A percentile compares a stretch with the other conserved stretches of the same genome.
Evolutionary conservation across 2,113 vertebrate genomes (phyloP).

Genomic region (Onychostruthus taczanowskii): DNA sequence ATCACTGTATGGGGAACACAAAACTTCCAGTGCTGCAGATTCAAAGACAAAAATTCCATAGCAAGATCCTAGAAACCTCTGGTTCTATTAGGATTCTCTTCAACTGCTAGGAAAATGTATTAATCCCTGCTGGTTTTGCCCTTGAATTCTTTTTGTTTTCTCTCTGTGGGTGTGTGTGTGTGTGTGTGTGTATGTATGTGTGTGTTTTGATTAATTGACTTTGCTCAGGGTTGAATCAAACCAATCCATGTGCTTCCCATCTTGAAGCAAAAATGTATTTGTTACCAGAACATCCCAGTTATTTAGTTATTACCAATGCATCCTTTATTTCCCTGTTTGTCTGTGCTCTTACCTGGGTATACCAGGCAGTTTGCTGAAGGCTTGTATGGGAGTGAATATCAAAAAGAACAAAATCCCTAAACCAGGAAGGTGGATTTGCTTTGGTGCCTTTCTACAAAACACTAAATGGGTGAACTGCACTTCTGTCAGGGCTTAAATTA

Average conservation of each 20-base stretch:
- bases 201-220: slow-evolving; percentile 15
- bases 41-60: slow-evolving; percentile 40
- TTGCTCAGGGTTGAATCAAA: background rate
- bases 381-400: background rate
- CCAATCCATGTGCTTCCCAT: background rate
- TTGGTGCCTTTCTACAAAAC: background rate
- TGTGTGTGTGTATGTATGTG: background rate
- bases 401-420: background rate
- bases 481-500: background rate
- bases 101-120: background rate
- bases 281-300: background rate
- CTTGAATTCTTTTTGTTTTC: background rate
- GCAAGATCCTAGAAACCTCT: background rate
- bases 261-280: background rate
- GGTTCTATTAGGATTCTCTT: background rate
- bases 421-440: slow-evolving; percentile 4
- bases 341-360: background rate
- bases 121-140: background rate
- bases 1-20: slow-evolving; percentile 22
- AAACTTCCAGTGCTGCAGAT: background rate
- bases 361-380: background rate
- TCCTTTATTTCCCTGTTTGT: background rate
- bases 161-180: background rate
- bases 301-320: background rate
- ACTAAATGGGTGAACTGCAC: background rate